Conservation (phyloP, 92 coral and sea anemone genomes). For the Blastomussa wellsi region DNA sequence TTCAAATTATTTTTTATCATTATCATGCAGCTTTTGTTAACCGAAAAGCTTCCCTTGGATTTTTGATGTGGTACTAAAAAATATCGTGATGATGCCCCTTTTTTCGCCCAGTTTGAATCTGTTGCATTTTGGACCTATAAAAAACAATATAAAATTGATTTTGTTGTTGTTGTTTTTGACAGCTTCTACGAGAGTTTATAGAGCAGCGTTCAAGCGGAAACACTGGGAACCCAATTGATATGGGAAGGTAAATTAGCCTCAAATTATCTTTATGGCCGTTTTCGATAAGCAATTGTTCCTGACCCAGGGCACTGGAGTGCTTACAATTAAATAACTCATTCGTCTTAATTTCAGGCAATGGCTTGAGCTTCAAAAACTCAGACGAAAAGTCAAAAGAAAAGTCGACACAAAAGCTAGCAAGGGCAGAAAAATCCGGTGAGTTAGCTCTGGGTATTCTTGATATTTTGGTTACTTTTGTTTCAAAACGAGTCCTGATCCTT, state of each 20-base stretch:
- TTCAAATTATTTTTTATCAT: too few species aligned
- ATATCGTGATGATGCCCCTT: too few species aligned
- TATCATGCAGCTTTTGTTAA: too few species aligned
- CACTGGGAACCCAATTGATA: conserved; percentile 86
- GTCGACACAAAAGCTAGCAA: conserved; percentile 95
- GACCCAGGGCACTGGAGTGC: neutral
- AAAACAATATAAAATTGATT: neutral
- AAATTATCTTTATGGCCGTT: neutral
- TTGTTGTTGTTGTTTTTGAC: conserved; percentile 10
- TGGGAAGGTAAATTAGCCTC: conserved; percentile 82
- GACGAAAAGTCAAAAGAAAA: conserved; percentile 85
- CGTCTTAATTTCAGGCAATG: conserved; percentile 68
- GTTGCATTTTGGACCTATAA: neutral
- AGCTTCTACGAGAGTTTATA: conserved; percentile 93
- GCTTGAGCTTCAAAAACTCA: conserved; percentile 92
- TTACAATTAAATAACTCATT: neutral
- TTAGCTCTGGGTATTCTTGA: too few species aligned
- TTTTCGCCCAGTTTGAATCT: too few species aligned
- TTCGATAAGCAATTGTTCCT: neutral
- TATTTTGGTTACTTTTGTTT: too few species aligned
- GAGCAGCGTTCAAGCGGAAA: conserved; percentile 84
- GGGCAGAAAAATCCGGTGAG: conserved; percentile 88
- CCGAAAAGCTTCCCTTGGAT: too few species aligned
- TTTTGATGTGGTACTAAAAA: too few species aligned
- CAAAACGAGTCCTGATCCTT: too few species aligned